These are phyloP conservation scores for Hydra vulgaris DNA, from an alignment of 30 jellyfish, hydroid and myxozoan species.

Conservation along the genomic window DNA sequence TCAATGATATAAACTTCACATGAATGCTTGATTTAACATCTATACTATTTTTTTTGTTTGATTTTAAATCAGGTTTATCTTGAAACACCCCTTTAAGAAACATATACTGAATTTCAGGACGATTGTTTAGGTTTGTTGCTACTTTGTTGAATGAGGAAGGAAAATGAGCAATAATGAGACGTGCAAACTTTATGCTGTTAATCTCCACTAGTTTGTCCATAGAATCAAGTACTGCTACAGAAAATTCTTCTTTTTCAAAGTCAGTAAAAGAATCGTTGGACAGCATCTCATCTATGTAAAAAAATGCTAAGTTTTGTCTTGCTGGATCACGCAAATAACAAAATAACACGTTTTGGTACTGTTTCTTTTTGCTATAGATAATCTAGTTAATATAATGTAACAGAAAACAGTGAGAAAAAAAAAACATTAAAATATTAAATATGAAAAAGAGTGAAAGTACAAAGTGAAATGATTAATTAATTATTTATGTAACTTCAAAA, in stretches of 20 bases:
- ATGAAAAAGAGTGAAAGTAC: too few relatives aligned
- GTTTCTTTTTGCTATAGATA: constrained; percentile 57
- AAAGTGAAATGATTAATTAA: too few relatives aligned
- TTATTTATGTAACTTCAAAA: too few relatives aligned
- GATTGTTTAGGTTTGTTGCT: constrained; percentile 39
- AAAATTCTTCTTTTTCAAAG: constrained; percentile 59
- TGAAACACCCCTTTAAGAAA: constrained; percentile 79
- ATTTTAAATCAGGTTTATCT: constrained; percentile 28
- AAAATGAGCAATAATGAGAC: constrained; percentile 43
- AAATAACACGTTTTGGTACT: constrained; percentile 64
- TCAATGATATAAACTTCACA: constrained; percentile 70
- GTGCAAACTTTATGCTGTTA: constrained; percentile 67
- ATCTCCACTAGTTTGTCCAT: constrained; percentile 58
- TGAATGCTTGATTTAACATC: constrained; percentile 42
- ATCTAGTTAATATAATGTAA: too few relatives aligned
- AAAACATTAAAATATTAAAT: too few relatives aligned
- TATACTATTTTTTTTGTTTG: constrained; percentile 11
- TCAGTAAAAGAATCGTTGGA: constrained; percentile 83
- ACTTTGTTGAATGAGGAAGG: constrained; percentile 46
- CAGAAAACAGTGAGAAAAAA: too few relatives aligned
- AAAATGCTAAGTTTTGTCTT: constrained; percentile 42
- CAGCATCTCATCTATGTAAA: constrained; percentile 53
- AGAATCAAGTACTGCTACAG: constrained; percentile 57
- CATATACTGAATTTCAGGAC: constrained; percentile 60
- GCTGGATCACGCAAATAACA: constrained; percentile 91